These are phyloP conservation scores for Machimus rusticus DNA, from an alignment of 2,888 invertebrate genomes.

Conservation along the genomic window DNA sequence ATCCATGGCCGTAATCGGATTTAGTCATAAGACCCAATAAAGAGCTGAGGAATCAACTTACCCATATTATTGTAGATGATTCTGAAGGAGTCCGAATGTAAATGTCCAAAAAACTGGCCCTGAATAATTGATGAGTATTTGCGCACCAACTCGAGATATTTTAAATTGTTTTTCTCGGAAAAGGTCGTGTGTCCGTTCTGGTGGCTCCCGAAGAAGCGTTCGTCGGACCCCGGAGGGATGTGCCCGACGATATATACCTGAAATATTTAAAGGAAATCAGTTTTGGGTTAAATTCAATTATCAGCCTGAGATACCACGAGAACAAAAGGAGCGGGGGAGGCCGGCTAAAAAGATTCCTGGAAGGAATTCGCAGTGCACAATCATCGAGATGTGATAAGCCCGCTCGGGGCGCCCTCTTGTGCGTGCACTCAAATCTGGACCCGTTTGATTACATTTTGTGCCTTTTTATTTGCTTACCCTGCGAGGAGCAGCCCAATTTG, in stretches of 20 bases:
- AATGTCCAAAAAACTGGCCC: constrained; percentile 91
- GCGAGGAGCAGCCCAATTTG: constrained; percentile 40
- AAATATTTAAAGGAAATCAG: constrained; percentile 51
- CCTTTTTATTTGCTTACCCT: constrained; percentile 35
- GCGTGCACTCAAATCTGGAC: constrained; percentile 28
- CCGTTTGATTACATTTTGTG: constrained; percentile 42
- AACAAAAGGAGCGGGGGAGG: neutral
- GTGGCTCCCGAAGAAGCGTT: constrained; percentile 73
- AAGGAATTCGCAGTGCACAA: neutral
- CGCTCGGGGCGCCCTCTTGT: neutral
- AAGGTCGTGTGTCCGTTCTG: constrained; percentile 69
- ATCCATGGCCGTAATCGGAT: neutral
- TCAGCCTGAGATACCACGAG: constrained; percentile 16
- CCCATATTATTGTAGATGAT: constrained; percentile 82
- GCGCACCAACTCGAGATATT: constrained; percentile 78
- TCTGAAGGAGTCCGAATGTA: constrained; percentile 90
- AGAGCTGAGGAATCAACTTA: constrained; percentile 59
- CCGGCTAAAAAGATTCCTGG: neutral
- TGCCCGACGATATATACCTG: constrained; percentile 92
- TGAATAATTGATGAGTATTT: constrained; percentile 82
- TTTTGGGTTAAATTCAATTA: constrained; percentile 47
- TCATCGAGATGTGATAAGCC: constrained; percentile 2
- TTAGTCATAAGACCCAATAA: constrained; percentile 37
- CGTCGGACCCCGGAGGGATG: constrained; percentile 88
- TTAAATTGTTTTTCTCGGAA: constrained; percentile 78